These are phyloP conservation scores for Meloe dianella DNA, from an alignment of 2,888 invertebrate genomes.

Conservation along the genomic window DNA sequence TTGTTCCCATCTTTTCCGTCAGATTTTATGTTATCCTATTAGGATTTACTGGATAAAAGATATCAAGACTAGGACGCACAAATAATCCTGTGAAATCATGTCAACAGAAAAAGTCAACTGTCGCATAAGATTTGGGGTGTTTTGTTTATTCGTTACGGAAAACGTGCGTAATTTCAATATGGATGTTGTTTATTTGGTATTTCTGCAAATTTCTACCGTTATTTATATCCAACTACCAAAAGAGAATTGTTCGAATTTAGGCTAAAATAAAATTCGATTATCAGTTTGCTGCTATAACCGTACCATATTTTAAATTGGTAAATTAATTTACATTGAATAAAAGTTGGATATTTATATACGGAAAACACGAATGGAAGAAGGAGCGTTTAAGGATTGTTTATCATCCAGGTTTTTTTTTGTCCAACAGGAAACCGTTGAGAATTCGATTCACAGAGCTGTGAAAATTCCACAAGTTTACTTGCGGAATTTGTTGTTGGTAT, in stretches of 20 bases:
- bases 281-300: background rate
- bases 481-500: background rate
- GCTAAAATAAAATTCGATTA: background rate
- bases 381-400: background rate
- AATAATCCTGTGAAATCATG: slow-evolving; percentile 48
- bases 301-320: background rate
- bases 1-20: slow-evolving; percentile 36
- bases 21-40: slow-evolving; percentile 48
- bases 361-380: background rate
- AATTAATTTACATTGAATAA: background rate
- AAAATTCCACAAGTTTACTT: background rate
- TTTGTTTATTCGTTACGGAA: slow-evolving; percentile 22
- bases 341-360: too few species aligned
- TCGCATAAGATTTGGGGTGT: slow-evolving; percentile 11
- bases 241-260: background rate
- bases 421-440: background rate
- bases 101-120: slow-evolving; percentile 21
- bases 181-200: background rate
- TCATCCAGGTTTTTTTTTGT: background rate
- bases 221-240: background rate
- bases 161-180: slow-evolving; percentile 17
- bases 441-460: background rate
- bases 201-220: background rate
- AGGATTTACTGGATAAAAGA: slow-evolving; percentile 48
- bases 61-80: slow-evolving; percentile 45